Base-by-base conservation (phyloP, 2,797 vertebrate species). In the Cyclura pinguis region DNA sequence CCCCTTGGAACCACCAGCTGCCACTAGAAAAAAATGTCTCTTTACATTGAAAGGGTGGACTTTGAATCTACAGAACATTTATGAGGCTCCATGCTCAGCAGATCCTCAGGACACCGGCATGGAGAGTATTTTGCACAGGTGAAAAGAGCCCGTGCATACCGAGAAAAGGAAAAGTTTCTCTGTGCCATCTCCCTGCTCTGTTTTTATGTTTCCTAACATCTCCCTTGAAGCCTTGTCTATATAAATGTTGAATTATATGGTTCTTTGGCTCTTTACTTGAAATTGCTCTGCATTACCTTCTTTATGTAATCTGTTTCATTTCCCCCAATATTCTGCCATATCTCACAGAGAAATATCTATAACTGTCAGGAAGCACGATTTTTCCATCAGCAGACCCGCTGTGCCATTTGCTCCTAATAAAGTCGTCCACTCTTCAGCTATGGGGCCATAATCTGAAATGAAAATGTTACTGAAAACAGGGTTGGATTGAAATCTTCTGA, bases 231-330 rank as follows among this genome's bases (percentile, higher is more conserved):
- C 87, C 90, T 92, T 89, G 93, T 94, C 91, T 94, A 22, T 94
- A 90, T 91, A 94, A 93, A 93, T 67, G 93, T 91, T 94, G 94
- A 93, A 95, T 95, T 93, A 92, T 91, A 88, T 91, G 90, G 89
- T 85, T 93, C 94, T 95, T 92, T 93, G 93, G 57, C 92, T 91
- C 94, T 94, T 95, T 90, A 89, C 92, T 87, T 93, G 93, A 87
- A 95, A 94, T 92, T 88, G 93, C 93, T 93, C 93, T 78, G 92
- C 92, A 95, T 92, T 92, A 90, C 90, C 69, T 95, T 93, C 90
- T 94, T 77, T 86, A 83, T 95, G 38, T 91, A 91, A 93, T 92
- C 94, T 92, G 91, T 93, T 95, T 82, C 93, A 62, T 95, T 95
- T 91, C 95, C 57, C 73, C 84, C 94, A 95, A 92, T 81, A 6